Conservation (phyloP, 2,113 vertebrate species). For the Athene cunicularia region DNA sequence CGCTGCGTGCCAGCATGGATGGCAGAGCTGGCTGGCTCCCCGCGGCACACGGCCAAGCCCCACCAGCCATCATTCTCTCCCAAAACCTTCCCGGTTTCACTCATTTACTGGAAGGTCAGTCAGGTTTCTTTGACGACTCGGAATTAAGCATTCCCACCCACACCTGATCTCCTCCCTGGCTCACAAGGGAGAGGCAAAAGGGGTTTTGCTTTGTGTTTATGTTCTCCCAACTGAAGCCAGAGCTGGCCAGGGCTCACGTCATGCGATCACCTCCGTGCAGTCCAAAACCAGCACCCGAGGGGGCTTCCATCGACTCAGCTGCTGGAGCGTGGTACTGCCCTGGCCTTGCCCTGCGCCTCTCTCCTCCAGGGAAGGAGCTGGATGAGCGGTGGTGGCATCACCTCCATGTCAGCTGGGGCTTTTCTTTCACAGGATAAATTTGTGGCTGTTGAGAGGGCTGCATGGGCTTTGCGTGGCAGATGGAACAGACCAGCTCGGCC, state of each 20-base stretch:
- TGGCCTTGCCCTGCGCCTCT: neutral
- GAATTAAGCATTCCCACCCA: neutral
- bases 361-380: accelerated
- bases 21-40: neutral
- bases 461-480: accelerated
- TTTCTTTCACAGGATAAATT: neutral
- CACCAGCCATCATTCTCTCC: neutral
- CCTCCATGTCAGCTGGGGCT: neutral
- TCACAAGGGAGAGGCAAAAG: accelerated
- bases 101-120: neutral
- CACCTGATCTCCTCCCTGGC: neutral
- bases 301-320: neutral
- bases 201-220: neutral
- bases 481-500: neutral
- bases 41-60: neutral
- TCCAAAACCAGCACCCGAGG: accelerated
- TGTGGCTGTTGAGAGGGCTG: neutral
- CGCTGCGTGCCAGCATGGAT: neutral
- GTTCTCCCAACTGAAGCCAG: neutral
- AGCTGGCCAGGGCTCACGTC: neutral
- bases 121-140: accelerated
- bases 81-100: neutral
- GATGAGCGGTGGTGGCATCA: neutral
- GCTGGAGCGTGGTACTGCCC: neutral
- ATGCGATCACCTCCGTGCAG: accelerated